phyloP scores from a whole-genome alignment of 2,113 vertebrate species.

The Psettodes erumei region DNA sequence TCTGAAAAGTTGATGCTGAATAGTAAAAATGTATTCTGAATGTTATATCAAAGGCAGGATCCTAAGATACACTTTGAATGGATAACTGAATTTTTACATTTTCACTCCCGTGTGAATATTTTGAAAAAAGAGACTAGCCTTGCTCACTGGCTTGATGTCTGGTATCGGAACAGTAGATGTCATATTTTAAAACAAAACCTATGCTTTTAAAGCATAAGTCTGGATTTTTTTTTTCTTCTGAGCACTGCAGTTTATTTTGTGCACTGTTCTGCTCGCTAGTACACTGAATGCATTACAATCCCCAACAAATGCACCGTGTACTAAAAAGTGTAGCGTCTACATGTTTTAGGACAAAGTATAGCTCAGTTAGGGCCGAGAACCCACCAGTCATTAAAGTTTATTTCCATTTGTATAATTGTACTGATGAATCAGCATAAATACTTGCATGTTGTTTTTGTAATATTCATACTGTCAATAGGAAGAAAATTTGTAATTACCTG shows the following conservation, averaged over 20 bases:
- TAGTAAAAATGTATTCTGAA: conserved; percentile 35
- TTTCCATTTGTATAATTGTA: too few species aligned
- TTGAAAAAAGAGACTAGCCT: too few species aligned
- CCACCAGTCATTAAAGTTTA: too few species aligned
- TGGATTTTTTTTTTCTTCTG: neutral
- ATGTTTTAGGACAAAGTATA: too few species aligned
- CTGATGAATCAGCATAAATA: too few species aligned
- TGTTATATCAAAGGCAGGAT: conserved; percentile 8
- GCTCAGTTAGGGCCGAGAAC: too few species aligned
- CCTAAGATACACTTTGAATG: conserved; percentile 21
- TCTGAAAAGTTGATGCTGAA: conserved; percentile 55
- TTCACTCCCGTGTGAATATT: too few species aligned
- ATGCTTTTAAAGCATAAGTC: neutral
- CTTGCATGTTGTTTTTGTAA: too few species aligned
- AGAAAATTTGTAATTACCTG: neutral
- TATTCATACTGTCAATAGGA: too few species aligned
- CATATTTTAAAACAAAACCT: too few species aligned
- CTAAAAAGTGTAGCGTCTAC: neutral
- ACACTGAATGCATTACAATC: neutral
- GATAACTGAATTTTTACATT: neutral
- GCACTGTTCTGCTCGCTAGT: neutral
- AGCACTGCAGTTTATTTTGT: neutral
- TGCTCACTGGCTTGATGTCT: too few species aligned
- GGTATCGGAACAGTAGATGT: too few species aligned
- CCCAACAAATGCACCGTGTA: neutral